Evolutionary conservation across 2,888 invertebrate genomes (phyloP).

Genomic region (Zaprionus lineosus): DNA sequence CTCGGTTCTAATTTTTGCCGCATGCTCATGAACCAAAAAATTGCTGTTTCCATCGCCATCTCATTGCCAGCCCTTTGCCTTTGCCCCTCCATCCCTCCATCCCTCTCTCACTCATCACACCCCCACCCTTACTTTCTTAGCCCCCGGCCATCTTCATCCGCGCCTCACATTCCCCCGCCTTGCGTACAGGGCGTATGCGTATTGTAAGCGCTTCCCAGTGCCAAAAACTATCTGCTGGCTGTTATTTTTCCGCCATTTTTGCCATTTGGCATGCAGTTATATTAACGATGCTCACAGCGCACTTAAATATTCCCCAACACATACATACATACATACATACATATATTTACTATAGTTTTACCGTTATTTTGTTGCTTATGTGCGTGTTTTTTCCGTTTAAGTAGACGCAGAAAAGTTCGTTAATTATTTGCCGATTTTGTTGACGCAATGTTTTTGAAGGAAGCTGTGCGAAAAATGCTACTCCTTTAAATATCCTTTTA

Average conservation of each 20-base stretch:
- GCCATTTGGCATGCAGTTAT: constrained; percentile 49
- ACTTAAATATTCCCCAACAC: constrained; percentile 23
- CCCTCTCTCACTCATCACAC: neutral
- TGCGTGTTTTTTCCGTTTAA: constrained; percentile 60
- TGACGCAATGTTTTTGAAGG: too few species aligned
- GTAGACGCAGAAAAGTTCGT: neutral
- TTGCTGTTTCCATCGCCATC: constrained; percentile 38
- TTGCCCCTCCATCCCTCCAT: neutral
- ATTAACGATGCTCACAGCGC: constrained; percentile 38
- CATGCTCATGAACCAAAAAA: constrained; percentile 66
- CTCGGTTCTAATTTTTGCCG: constrained; percentile 66
- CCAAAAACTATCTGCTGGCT: constrained; percentile 32
- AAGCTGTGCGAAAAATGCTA: too few species aligned
- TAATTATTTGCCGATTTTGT: neutral
- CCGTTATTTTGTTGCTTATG: constrained; percentile 41
- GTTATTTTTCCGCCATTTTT: constrained; percentile 20
- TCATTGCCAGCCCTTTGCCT: constrained; percentile 14
- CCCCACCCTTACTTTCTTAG: neutral
- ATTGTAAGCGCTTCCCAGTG: constrained; percentile 35
- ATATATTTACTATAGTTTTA: constrained; percentile 24
- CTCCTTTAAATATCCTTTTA: too few species aligned
- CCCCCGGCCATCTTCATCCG: too few species aligned
- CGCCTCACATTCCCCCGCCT: too few species aligned
- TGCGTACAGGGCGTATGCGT: constrained; percentile 62
- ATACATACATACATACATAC: neutral